Conservation (phyloP, 1,140 invertebrate genomes). For the Neodiprion lecontei region DNA sequence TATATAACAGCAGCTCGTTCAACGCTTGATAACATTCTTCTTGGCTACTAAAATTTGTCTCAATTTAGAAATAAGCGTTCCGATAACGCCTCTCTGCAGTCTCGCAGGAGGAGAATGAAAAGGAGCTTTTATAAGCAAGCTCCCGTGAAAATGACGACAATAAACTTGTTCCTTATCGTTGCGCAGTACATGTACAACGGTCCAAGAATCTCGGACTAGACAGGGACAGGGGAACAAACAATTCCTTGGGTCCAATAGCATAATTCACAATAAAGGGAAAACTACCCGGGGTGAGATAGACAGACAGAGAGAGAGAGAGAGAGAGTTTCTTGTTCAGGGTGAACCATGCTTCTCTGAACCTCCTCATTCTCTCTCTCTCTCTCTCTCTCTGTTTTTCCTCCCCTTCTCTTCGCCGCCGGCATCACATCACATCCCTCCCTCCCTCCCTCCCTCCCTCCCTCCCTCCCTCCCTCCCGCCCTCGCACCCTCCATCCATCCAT, state of each 20-base stretch:
- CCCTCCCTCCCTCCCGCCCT: background rate
- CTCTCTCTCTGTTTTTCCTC: background rate
- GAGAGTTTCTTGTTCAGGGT: background rate
- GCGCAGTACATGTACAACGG: too few species aligned
- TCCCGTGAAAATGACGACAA: too few species aligned
- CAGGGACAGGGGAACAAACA: constrained; percentile 38
- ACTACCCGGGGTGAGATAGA: constrained; percentile 11
- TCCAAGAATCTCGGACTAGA: constrained; percentile 31
- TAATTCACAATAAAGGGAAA: constrained; percentile 42
- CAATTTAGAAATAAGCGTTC: too few species aligned
- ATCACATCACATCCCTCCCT: background rate
- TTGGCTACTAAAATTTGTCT: too few species aligned
- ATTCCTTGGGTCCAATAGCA: constrained; percentile 47
- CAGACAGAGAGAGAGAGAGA: background rate
- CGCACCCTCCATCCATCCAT: background rate
- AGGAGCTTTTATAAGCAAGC: too few species aligned
- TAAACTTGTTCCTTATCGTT: too few species aligned
- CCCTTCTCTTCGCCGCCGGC: background rate
- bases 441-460: background rate
- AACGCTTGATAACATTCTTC: too few species aligned
- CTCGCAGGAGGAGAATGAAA: too few species aligned
- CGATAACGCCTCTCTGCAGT: too few species aligned
- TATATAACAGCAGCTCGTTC: too few species aligned
- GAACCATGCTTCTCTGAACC: background rate
- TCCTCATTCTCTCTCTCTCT: background rate